These are phyloP conservation scores for Leiothrix lutea DNA, from an alignment of 2,113 vertebrate species.

Conservation along the genomic window DNA sequence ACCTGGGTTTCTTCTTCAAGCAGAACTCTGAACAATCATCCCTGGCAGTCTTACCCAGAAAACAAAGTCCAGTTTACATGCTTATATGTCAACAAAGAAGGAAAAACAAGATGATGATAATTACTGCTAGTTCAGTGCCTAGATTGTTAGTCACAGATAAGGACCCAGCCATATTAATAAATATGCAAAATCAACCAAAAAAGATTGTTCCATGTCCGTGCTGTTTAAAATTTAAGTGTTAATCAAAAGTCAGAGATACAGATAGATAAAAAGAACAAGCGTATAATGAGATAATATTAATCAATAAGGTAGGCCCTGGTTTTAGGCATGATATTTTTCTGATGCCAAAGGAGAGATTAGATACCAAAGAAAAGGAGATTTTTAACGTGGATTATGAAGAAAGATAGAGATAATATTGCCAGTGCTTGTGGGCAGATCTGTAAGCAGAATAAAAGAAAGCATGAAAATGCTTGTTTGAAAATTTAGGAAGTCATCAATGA, in stretches of 20 bases:
- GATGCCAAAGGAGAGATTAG: slow-evolving; percentile 53
- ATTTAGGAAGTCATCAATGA: slow-evolving; percentile 30
- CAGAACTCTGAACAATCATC: background rate
- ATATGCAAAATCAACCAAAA: slow-evolving; percentile 46
- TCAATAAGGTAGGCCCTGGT: slow-evolving; percentile 43
- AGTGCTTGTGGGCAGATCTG: slow-evolving; percentile 40
- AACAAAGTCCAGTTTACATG: slow-evolving; percentile 44
- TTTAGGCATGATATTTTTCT: slow-evolving; percentile 36
- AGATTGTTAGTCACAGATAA: slow-evolving; percentile 28
- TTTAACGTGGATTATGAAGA: slow-evolving; percentile 50
- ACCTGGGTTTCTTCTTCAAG: background rate
- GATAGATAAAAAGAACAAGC: slow-evolving; percentile 59
- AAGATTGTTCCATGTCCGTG: background rate
- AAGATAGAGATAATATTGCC: slow-evolving; percentile 57
- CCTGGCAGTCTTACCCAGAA: slow-evolving; percentile 10
- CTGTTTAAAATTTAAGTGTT: slow-evolving; percentile 35
- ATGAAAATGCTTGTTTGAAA: slow-evolving; percentile 57
- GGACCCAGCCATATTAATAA: slow-evolving; percentile 25
- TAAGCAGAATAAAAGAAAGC: slow-evolving; percentile 54
- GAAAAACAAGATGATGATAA: slow-evolving; percentile 42
- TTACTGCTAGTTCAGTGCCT: background rate
- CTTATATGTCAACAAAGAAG: slow-evolving; percentile 41
- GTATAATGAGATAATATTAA: slow-evolving; percentile 58
- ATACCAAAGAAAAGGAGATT: slow-evolving; percentile 51
- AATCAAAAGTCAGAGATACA: slow-evolving; percentile 32